These are phyloP conservation scores for Tichodroma muraria DNA, from an alignment of 2,113 vertebrate species.

Conservation along the genomic window DNA sequence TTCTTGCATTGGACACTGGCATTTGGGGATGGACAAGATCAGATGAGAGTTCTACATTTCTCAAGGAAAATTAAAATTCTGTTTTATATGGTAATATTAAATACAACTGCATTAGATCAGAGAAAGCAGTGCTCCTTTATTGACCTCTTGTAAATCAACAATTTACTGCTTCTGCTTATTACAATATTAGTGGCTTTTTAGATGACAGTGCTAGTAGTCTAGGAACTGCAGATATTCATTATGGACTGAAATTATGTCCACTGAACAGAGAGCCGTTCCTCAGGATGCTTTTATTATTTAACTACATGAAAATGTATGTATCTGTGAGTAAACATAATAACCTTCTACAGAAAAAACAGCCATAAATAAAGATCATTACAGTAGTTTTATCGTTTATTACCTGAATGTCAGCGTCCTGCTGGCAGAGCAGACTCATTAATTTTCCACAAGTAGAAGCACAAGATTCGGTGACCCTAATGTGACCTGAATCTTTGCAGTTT, in stretches of 20 bases:
- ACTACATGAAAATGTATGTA: conserved; percentile 48
- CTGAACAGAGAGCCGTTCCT: conserved; percentile 23
- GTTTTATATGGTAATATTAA: conserved; percentile 24
- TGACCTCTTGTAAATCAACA: conserved; percentile 49
- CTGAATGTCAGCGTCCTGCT: not conserved
- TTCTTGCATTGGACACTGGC: not conserved
- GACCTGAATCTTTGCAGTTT: conserved; percentile 41
- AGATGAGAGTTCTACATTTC: not conserved
- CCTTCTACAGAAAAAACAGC: conserved; percentile 9
- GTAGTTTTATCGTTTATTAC: conserved; percentile 28
- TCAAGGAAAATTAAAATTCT: conserved; percentile 47
- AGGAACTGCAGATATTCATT: conserved; percentile 53
- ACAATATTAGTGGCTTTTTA: conserved; percentile 52
- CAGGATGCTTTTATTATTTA: conserved; percentile 59
- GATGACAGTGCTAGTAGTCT: conserved; percentile 15
- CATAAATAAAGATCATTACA: conserved; percentile 35
- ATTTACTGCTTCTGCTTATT: conserved; percentile 41
- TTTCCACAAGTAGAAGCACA: conserved; percentile 51
- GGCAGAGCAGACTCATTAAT: conserved; percentile 20
- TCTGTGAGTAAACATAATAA: conserved; percentile 45
- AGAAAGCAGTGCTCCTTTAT: conserved; percentile 32
- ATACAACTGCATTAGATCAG: conserved; percentile 25
- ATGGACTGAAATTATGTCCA: conserved; percentile 43
- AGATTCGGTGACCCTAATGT: conserved; percentile 41
- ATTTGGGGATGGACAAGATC: not conserved